Base-by-base conservation (phyloP, 2,797 vertebrate genomes). In the Rhinella marina region DNA sequence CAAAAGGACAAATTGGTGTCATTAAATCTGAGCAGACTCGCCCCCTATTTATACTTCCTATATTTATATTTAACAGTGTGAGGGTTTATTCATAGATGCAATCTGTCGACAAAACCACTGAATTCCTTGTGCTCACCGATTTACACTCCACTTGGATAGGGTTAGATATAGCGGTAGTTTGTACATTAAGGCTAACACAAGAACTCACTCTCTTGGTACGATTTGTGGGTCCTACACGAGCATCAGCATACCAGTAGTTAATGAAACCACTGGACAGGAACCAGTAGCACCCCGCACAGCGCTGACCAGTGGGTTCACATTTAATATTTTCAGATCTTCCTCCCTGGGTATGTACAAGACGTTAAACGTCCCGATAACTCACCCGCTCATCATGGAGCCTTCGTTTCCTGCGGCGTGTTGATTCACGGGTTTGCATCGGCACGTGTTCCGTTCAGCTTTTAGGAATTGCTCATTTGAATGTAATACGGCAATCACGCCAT, bases 61-160 rank as follows among this genome's bases (percentile, higher is more conserved):
- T 85, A 85, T 85, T 85, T 84, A 84, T 73, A 84, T 84, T 77
- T 79, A 78, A 62, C 83, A 50, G 41, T 50, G 32, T 76, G 70
- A 76, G n/a, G 83, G 83, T 25, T 76, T 59, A 62, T 81, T 62
- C 48, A 50, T 75, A 19, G 8, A 75, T 57, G 19, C 16, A 73
- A 21, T 59, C 16, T n/a, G 5, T 75, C 57, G 68, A 75, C 52
- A 59, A 73, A 75, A 32, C 29, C 82, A 75, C 82, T 84, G 19
- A 84, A 9, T 21, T 41, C n/a, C 57, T 75, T 50, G 54, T 48
- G 70, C 70, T 61, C 50, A 57, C 17, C 27, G 25, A 82, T 17
- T 70, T 17, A 59, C 50, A 84, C 82, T 72, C 68, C 82, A 80
- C 54, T 56, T 75, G 27, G 48, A 61, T 59, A 75, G 70, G 6